Conservation (phyloP, 2,113 vertebrate genomes). For the Leucosticte australis region DNA sequence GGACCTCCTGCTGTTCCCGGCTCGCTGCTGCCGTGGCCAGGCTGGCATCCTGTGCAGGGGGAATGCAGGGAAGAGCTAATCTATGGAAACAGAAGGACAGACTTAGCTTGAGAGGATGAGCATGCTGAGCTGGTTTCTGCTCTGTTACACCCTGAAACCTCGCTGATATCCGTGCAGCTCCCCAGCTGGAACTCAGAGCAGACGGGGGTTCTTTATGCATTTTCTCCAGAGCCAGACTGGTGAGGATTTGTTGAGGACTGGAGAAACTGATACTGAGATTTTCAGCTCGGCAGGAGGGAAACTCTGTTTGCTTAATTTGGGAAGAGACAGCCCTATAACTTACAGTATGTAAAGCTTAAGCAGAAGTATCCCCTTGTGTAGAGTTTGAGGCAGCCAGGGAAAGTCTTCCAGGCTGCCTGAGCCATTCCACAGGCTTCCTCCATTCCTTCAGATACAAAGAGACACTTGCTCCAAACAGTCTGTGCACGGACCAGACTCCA, state of each 20-base stretch:
- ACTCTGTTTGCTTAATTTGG: conserved; percentile 34
- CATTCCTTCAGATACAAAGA: not conserved
- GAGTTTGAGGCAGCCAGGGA: not conserved
- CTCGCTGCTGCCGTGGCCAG: not conserved
- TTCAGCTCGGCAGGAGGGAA: conserved; percentile 1
- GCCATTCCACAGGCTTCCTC: not conserved
- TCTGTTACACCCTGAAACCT: conserved; percentile 55
- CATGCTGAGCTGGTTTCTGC: conserved; percentile 58
- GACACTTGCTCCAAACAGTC: not conserved
- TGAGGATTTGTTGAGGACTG: conserved; percentile 45
- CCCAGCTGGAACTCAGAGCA: conserved; percentile 33
- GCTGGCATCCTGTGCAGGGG: not conserved
- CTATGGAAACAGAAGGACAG: conserved; percentile 54
- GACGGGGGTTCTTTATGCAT: conserved; percentile 30
- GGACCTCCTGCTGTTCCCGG: not conserved
- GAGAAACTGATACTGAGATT: conserved; percentile 56
- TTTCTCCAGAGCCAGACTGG: conserved; percentile 39
- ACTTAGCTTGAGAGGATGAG: conserved; percentile 62
- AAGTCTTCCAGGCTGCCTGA: not conserved
- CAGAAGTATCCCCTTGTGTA: not conserved
- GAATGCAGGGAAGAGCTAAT: conserved; percentile 47
- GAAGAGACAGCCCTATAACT: not conserved
- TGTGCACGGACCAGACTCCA: not conserved
- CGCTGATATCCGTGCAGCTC: conserved; percentile 4
- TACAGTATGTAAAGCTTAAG: not conserved